Conservation (phyloP, 2,888 invertebrate genomes). For the Ceriagrion tenellum region DNA sequence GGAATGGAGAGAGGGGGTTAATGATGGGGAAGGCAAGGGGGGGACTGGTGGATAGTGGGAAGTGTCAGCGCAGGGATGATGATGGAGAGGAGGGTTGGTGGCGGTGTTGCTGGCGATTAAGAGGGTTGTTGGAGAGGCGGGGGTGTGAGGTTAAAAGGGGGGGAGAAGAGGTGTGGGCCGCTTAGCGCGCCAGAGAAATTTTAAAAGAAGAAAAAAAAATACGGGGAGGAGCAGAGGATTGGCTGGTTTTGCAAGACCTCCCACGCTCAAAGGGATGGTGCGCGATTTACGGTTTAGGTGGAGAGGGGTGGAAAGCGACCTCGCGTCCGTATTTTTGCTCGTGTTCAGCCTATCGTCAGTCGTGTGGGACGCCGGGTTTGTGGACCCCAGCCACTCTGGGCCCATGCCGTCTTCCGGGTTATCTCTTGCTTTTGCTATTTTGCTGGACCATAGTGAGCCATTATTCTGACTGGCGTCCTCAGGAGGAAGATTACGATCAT, state of each 20-base stretch:
- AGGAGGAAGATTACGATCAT: too few relatives aligned
- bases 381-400: not conserved
- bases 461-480: too few relatives aligned
- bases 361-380: not conserved
- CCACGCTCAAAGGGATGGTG: not conserved
- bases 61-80: slow-evolving; percentile 3
- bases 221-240: not conserved
- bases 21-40: not conserved
- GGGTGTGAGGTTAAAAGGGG: not conserved
- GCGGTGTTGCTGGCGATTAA: not conserved
- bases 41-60: not conserved
- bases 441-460: too few relatives aligned
- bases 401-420: too few relatives aligned
- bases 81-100: not conserved
- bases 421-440: too few relatives aligned
- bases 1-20: not conserved
- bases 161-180: not conserved
- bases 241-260: not conserved
- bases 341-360: not conserved
- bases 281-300: too few relatives aligned
- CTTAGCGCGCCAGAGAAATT: not conserved
- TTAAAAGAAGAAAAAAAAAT: not conserved
- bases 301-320: too few relatives aligned
- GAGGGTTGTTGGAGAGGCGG: not conserved
- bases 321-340: not conserved